phyloP scores from a whole-genome alignment of 2,113 vertebrate genomes.

The Anser brachyrhynchus region DNA sequence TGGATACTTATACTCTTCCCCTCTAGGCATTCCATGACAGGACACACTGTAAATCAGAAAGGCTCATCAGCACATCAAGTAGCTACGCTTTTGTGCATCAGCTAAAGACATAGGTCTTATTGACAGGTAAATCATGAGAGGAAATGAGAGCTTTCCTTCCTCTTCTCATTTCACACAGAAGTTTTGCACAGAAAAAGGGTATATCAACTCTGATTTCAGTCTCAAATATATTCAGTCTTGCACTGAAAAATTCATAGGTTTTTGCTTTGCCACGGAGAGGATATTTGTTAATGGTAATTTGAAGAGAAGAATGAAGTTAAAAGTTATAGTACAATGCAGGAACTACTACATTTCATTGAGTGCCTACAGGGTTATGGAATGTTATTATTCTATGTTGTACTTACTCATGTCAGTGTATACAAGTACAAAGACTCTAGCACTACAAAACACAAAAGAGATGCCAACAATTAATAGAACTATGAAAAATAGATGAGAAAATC shows the following conservation, averaged over 20 bases:
- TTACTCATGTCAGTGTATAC: not conserved
- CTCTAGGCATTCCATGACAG: not conserved
- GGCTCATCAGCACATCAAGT: not conserved
- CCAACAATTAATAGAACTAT: not conserved
- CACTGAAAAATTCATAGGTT: not conserved
- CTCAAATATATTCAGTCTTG: not conserved
- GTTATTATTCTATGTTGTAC: not conserved
- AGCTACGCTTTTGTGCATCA: accelerated
- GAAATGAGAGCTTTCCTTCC: not conserved
- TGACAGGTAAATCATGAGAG: not conserved
- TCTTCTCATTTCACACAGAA: not conserved
- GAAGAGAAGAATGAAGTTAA: not conserved
- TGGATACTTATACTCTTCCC: not conserved
- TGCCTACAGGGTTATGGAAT: not conserved
- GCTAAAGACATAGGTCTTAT: not conserved
- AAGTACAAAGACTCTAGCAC: not conserved
- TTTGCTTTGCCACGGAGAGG: not conserved
- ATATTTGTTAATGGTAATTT: not conserved
- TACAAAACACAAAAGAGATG: not conserved
- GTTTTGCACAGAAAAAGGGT: not conserved
- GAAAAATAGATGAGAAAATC: not conserved
- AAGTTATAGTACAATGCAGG: not conserved
- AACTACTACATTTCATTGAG: not conserved
- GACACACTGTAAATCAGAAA: not conserved
- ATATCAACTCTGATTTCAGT: not conserved